A percentile compares a stretch with the other conserved stretches of the same genome.
Evolutionary conservation across 2,888 invertebrate genomes (phyloP).

Genomic region (Pachydiplax longipennis): DNA sequence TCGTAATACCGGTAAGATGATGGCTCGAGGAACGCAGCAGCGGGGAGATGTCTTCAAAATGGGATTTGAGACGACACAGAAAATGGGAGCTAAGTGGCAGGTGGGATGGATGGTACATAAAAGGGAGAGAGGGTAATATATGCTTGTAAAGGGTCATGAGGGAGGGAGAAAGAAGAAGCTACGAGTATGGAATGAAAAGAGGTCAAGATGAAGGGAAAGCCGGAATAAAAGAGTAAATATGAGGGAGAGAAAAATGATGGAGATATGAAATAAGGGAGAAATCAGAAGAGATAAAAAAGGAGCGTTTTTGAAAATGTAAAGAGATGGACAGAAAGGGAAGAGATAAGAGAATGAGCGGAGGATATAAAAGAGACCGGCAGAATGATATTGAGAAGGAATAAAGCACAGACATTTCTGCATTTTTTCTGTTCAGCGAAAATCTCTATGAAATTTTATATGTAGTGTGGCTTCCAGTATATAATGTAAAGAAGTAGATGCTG

Average conservation of each 20-base stretch:
- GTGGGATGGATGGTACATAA: no score
- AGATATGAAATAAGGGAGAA: no score
- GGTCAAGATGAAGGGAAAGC: neutral
- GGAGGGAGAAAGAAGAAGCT: neutral
- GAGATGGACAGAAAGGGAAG: neutral
- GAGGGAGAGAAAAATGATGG: neutral
- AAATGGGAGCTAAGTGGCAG: no score
- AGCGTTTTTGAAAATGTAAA: no score
- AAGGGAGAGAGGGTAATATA: no score
- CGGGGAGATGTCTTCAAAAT: neutral
- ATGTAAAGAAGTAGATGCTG: no score
- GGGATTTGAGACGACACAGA: neutral
- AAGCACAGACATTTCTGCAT: neutral
- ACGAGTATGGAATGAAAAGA: neutral
- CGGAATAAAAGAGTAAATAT: neutral
- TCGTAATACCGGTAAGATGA: constrained; percentile 2
- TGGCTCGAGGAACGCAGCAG: neutral
- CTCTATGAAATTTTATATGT: neutral
- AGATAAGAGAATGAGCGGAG: neutral
- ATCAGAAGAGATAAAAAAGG: no score
- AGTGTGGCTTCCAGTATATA: no score
- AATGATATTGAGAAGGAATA: neutral
- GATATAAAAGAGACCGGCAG: neutral
- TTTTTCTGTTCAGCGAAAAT: no score
- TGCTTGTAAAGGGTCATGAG: neutral